phyloP scores from a whole-genome alignment of 2,888 invertebrate genomes.

The Cantharis lateralis region DNA sequence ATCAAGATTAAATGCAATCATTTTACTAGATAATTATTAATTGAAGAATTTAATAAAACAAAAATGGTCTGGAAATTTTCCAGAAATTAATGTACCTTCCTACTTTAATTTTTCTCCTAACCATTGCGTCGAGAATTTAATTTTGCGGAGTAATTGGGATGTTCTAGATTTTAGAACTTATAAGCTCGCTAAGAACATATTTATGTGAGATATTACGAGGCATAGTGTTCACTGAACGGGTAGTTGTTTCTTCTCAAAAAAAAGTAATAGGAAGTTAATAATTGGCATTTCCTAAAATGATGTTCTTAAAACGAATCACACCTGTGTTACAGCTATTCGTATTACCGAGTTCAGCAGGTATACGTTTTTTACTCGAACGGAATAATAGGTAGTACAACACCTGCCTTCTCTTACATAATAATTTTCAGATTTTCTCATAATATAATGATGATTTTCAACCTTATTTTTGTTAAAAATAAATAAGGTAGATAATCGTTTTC shows the following conservation, averaged over 20 bases:
- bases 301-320: not conserved
- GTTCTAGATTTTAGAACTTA: not conserved
- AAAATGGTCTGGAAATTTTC: not conserved
- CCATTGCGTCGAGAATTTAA: not conserved
- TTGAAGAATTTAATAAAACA: not conserved
- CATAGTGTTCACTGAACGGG: not conserved
- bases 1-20: not conserved
- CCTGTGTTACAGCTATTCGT: not conserved
- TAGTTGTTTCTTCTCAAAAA: not conserved
- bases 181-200: not conserved
- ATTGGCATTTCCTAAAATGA: not conserved
- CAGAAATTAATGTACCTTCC: not conserved
- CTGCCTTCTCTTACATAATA: not conserved
- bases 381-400: not conserved
- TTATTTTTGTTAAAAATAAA: too few species aligned
- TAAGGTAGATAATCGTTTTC: too few species aligned
- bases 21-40: not conserved
- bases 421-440: not conserved
- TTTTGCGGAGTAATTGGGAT: not conserved
- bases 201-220: not conserved
- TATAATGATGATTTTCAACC: too few species aligned
- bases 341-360: not conserved
- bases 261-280: not conserved
- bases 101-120: not conserved
- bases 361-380: not conserved